Conservation (phyloP, 92 coral and sea anemone genomes). For the Palythoa heliodiscus region DNA sequence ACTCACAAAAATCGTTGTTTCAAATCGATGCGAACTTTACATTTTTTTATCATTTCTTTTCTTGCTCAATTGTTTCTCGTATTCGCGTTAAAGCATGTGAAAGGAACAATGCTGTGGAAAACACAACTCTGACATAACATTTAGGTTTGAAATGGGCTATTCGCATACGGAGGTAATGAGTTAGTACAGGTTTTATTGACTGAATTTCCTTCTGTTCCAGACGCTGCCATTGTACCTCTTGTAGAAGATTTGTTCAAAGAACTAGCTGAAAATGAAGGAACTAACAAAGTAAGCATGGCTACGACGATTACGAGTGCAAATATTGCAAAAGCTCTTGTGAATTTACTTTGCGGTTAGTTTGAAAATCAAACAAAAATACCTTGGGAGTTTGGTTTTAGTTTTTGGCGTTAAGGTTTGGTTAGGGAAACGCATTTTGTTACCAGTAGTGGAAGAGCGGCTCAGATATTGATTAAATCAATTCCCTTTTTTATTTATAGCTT, state of each 20-base stretch:
- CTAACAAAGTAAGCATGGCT: conserved; percentile 70
- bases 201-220: conserved; percentile 42
- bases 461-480: background rate
- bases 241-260: conserved; percentile 92
- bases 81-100: too few species aligned
- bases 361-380: too few species aligned
- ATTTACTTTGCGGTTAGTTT: too few species aligned
- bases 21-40: too few species aligned
- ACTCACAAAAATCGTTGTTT: too few species aligned
- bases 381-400: too few species aligned
- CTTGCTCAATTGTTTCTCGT: too few species aligned
- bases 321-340: background rate
- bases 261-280: conserved; percentile 85
- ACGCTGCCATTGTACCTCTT: conserved; percentile 84
- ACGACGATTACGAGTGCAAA: background rate
- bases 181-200: background rate
- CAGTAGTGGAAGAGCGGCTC: background rate
- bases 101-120: too few species aligned
- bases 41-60: too few species aligned
- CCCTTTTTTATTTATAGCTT: conserved; percentile 55
- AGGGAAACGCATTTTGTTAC: background rate
- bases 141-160: too few species aligned
- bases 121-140: too few species aligned
- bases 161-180: too few species aligned
- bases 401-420: background rate